Conservation (phyloP, 2,888 invertebrate species). For the Aphidoletes aphidimyza region DNA sequence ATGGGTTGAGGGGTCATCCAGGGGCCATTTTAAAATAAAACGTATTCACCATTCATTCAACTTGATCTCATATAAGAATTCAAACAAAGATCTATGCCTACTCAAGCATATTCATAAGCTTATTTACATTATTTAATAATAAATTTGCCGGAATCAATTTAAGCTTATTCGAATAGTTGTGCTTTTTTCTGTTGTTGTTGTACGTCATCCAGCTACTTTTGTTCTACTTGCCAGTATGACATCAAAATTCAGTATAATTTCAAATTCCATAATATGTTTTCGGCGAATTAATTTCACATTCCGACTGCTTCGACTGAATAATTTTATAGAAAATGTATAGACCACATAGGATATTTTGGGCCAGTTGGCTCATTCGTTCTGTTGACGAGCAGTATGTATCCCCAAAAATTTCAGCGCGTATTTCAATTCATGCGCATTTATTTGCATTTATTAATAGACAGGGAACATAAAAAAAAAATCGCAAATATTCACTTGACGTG, state of each 20-base stretch:
- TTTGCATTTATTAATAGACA: conserved; percentile 26
- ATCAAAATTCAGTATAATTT: not conserved
- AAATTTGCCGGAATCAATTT: not conserved
- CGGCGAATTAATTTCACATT: conserved; percentile 24
- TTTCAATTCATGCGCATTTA: conserved; percentile 37
- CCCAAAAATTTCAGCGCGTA: not conserved
- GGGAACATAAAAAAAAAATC: not conserved
- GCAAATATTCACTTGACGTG: conserved; percentile 38
- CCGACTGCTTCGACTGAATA: not conserved
- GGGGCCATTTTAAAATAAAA: not conserved
- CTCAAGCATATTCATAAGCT: too few species aligned
- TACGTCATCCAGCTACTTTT: too few species aligned
- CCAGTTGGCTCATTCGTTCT: not conserved
- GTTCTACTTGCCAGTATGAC: too few species aligned
- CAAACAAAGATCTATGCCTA: too few species aligned
- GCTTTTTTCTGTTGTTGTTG: too few species aligned
- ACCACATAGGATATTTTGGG: conserved; percentile 16
- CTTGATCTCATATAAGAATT: too few species aligned
- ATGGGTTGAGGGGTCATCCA: not conserved
- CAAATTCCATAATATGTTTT: conserved; percentile 24
- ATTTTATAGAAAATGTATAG: not conserved
- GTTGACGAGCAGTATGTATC: too few species aligned
- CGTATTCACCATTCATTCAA: too few species aligned
- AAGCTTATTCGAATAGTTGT: not conserved
- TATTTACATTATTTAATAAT: not conserved